A percentile compares a stretch with the other conserved stretches of the same genome.
phyloP scores from a whole-genome alignment of 2,113 vertebrate species.

The Nycticorax nycticorax region DNA sequence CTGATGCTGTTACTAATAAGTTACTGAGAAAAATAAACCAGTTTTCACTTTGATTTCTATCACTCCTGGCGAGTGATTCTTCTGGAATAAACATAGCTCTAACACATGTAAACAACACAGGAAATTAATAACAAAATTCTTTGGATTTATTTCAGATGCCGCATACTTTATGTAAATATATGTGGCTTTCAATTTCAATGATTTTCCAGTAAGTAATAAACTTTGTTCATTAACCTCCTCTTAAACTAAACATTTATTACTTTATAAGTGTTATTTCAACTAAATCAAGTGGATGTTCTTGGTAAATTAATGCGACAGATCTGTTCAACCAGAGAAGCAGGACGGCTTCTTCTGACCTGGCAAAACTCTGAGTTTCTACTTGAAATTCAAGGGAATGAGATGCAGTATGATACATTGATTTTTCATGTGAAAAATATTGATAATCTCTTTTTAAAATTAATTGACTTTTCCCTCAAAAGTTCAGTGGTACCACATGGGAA shows the following conservation, averaged over 20 bases:
- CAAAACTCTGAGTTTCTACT: not conserved
- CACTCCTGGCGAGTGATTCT: slow-evolving; percentile 57
- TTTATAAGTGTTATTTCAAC: slow-evolving; percentile 61
- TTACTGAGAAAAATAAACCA: slow-evolving; percentile 67
- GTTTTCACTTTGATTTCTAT: slow-evolving; percentile 71
- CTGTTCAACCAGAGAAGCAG: not conserved
- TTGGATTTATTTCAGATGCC: slow-evolving; percentile 70
- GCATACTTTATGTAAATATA: slow-evolving; percentile 68
- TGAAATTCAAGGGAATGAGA: not conserved
- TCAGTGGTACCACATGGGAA: not conserved
- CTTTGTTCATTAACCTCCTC: slow-evolving; percentile 66
- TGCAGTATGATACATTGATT: not conserved
- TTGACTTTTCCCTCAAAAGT: not conserved
- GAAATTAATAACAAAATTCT: slow-evolving; percentile 74
- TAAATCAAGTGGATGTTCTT: slow-evolving; percentile 55
- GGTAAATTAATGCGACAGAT: slow-evolving; percentile 46
- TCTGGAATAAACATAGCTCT: slow-evolving; percentile 68
- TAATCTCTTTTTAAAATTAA: not conserved
- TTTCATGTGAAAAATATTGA: not conserved
- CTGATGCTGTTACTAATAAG: slow-evolving; percentile 57
- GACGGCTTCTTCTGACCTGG: not conserved
- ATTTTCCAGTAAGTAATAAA: slow-evolving; percentile 64
- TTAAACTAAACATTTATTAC: slow-evolving; percentile 66
- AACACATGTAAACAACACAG: slow-evolving; percentile 72
- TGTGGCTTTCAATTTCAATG: slow-evolving; percentile 64